These are phyloP conservation scores for Anomalospiza imberbis DNA, from an alignment of 2,797 vertebrate genomes.

Conservation along the genomic window DNA sequence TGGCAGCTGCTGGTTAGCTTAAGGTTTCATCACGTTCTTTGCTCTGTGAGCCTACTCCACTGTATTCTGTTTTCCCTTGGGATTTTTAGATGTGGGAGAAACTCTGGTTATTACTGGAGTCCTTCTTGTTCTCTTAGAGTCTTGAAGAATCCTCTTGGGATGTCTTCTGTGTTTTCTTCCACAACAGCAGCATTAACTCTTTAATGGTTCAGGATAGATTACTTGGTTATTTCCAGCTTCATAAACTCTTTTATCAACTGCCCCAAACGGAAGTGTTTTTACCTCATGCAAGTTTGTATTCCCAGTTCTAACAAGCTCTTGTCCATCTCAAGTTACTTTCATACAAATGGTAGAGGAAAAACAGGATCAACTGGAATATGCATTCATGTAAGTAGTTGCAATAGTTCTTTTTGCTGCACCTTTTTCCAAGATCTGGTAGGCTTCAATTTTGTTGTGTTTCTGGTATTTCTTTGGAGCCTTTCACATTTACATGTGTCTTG, in stretches of 20 bases:
- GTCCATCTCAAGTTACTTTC: constrained; percentile 86
- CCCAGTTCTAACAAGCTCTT: constrained; percentile 88
- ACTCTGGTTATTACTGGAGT: constrained; percentile 86
- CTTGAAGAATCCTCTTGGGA: constrained; percentile 89
- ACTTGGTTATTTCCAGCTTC: constrained; percentile 92
- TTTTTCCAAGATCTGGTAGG: constrained; percentile 86
- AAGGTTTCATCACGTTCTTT: constrained; percentile 88
- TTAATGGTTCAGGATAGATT: constrained; percentile 84
- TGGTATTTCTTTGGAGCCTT: constrained; percentile 85
- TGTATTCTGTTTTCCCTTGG: constrained; percentile 88
- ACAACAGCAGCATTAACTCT: constrained; percentile 85
- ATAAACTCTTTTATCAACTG: constrained; percentile 84
- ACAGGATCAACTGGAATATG: constrained; percentile 86
- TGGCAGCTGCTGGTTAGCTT: constrained; percentile 92
- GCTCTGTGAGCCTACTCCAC: constrained; percentile 84
- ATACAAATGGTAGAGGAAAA: constrained; percentile 86
- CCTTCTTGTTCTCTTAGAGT: constrained; percentile 85
- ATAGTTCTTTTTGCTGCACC: constrained; percentile 83
- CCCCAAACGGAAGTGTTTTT: constrained; percentile 85
- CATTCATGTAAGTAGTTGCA: constrained; percentile 84
- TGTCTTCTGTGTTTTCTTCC: constrained; percentile 84
- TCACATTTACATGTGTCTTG: constrained; percentile 87
- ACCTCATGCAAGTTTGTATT: constrained; percentile 86
- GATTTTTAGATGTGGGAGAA: constrained; percentile 85
- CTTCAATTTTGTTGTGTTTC: constrained; percentile 87